Evolutionary conservation across 2,888 invertebrate species (phyloP).

Genomic region (Xestia c-nigrum): DNA sequence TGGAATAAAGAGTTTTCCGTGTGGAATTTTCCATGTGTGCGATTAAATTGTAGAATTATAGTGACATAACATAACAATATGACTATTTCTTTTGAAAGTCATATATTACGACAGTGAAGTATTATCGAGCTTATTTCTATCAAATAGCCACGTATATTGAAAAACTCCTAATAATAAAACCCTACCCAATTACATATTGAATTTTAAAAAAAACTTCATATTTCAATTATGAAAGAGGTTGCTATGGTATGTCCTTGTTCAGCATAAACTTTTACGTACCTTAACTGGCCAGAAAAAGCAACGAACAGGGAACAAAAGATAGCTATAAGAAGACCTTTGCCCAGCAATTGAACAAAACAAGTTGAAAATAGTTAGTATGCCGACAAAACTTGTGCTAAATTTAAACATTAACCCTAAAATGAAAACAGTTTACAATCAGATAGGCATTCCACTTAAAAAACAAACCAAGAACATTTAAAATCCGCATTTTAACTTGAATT

Average conservation of each 20-base stretch:
- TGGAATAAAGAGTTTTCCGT: too few species aligned
- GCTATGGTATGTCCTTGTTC: background rate
- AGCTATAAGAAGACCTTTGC: background rate
- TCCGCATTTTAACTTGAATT: constrained; percentile 47
- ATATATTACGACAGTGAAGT: too few species aligned
- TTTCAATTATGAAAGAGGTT: background rate
- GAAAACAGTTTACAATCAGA: constrained; percentile 2
- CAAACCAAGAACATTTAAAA: constrained; percentile 37
- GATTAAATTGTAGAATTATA: too few species aligned
- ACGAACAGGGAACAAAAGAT: background rate
- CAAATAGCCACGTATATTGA: too few species aligned
- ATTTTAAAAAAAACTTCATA: too few species aligned
- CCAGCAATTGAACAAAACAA: background rate
- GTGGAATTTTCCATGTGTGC: too few species aligned
- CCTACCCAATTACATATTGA: too few species aligned
- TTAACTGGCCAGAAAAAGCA: background rate
- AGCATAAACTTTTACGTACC: background rate
- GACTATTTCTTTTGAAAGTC: too few species aligned
- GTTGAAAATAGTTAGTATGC: background rate
- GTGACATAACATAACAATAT: too few species aligned
- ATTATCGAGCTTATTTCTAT: too few species aligned
- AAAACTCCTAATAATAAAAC: too few species aligned
- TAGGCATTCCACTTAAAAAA: constrained; percentile 14
- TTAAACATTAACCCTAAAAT: constrained; percentile 11
- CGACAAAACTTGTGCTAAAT: background rate